Base-by-base conservation (phyloP, 2,797 vertebrate species). In the Diceros bicornis region DNA sequence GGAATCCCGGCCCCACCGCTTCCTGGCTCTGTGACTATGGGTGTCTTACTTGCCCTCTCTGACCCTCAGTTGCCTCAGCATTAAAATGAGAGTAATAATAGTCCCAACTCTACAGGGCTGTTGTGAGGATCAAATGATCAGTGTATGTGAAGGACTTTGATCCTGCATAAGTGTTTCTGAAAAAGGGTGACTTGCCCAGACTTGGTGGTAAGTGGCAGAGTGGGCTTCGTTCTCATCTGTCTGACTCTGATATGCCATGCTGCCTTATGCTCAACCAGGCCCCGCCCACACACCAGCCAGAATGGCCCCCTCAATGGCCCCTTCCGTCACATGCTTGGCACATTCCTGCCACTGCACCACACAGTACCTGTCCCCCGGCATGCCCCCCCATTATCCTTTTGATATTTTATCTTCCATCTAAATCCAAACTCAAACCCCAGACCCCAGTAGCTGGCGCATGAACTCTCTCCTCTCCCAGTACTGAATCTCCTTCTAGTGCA, bases 331-430 rank as follows among this genome's bases (percentile, higher is more conserved):
- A 6, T 4, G 20, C 7, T 18, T 2, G 29, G 20, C 16, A 34
- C 27, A 8, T 18, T 62, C 55, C 69, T 88, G 82, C 62, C 55
- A n/a, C 27, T 3, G 10, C 11, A 20, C 18, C 3, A 16, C 37
- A 4, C 6, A 7, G 37, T 4, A 0, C 4, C 3, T 2, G 12
- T 20, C 41, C 9, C 7, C 44, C 1, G 44, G 6, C 0, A 0
- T 2, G 12, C 34, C 6, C 21, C 7, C 14, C 4, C 7, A 16
- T n/a, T 12, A 11, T 25, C 62, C 50, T 41, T 29, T 2, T 23
- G 4, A 13, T 20, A 16, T n/a, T 41, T 61, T 14, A 37, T 59
- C 81, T 50, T 52, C 88, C 27, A 0, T 18, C n/a, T 62, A 23
- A 62, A 74, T 44, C n/a, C 2, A 6, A 44, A 27, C 66, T 66